Percentiles rank a stretch among this genome's conserved stretches.
Conservation (phyloP, 2,113 vertebrate genomes). For the Brienomyrus brachyistius region DNA sequence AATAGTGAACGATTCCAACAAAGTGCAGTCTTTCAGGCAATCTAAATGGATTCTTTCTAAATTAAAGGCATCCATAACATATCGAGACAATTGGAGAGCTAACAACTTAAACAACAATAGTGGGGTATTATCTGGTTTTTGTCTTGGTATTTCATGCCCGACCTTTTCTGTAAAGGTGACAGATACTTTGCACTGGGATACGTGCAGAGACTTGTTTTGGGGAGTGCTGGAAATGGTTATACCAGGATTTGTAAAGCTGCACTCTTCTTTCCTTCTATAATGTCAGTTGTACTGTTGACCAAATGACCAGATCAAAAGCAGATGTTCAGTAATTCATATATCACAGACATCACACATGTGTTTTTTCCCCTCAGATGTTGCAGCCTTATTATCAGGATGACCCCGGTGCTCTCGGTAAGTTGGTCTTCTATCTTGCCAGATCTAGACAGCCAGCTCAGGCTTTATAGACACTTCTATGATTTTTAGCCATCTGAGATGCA, state of each 20-base stretch:
- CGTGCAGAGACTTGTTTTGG: background rate
- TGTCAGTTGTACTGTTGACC: background rate
- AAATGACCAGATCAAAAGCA: background rate
- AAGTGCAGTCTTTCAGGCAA: background rate
- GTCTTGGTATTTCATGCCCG: background rate
- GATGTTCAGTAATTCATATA: background rate
- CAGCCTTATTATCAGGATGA: slow-evolving; percentile 71
- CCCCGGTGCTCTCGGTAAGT: slow-evolving; percentile 60
- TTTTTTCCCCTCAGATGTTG: slow-evolving; percentile 56
- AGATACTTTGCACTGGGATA: background rate
- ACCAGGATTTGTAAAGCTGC: background rate
- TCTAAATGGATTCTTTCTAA: background rate
- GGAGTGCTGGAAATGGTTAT: background rate
- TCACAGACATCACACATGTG: background rate
- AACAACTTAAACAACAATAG: background rate
- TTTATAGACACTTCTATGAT: background rate
- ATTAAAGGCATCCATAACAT: background rate
- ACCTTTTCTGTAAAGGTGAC: background rate
- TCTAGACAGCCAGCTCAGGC: background rate
- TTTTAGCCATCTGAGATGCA: background rate
- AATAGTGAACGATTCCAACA: background rate
- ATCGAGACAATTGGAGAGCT: background rate
- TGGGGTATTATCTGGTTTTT: background rate
- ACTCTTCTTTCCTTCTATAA: background rate
- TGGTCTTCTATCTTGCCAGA: background rate